Base-by-base conservation (phyloP, 2,888 invertebrate genomes). In the Plemyria rubiginata region DNA sequence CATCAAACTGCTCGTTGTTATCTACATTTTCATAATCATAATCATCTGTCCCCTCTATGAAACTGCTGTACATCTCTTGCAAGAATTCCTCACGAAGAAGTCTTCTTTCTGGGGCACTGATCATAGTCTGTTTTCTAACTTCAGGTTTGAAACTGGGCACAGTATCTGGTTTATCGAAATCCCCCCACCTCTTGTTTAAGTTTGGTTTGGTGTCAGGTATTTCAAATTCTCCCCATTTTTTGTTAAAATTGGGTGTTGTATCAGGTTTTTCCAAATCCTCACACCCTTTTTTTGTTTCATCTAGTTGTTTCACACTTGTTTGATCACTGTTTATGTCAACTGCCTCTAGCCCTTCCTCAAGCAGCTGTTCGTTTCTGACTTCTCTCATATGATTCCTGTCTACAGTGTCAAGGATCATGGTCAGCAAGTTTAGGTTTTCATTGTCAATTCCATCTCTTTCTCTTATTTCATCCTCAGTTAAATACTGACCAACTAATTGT, bases 1-100 rank as follows among this genome's bases (percentile, higher is more conserved):
- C 95, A 66, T 98, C 98, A 85, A 96, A 96, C 56, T 95, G 95
- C 48, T 96, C 94, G 89, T 98, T 96, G 71, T 95, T 93, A 84
- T 98, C 98, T 4, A 98, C 96, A 67, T 93, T 90, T 43, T 94
- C 92, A 79, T 98, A 98, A 86, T 98, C 97, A 88, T 97, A 96
- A 70, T 97, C 96, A 86, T 98, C 98, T 77, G 95, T 94, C 0
- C 98, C 98, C 67, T 96, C 94, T 43, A 98, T 86, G 82, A 98
- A 98, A 77, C 94, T 96, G 72, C 95, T 94, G 80, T 96, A 96
- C 97, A 98, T 98, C 70, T 96, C 95, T 49, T 96, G 96, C 7
- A 96, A 85, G 82, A 98, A 98, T 85, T 98, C 98, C 76, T 96
- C 94, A 60, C 94, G 93, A 1, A 98, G 85, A 48, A 97, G 84